A percentile compares a stretch with the other conserved stretches of the same genome.
These are phyloP conservation scores for Cranoglanis bouderius DNA, from an alignment of 2,113 vertebrate genomes.

Conservation along the genomic window DNA sequence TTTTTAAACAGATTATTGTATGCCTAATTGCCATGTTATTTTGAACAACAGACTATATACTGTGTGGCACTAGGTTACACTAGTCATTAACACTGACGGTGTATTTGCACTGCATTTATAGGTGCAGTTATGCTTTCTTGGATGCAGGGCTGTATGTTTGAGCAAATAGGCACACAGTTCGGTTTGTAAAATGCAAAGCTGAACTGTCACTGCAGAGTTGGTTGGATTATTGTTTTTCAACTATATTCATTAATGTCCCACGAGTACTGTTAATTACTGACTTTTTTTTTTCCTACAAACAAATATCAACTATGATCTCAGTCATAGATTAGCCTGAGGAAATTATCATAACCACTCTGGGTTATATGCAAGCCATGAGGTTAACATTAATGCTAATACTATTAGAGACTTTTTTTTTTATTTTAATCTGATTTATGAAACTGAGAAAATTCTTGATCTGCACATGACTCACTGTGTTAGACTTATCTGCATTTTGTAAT, in stretches of 20 bases:
- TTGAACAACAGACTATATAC: not conserved
- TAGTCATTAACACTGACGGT: not conserved
- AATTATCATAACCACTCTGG: not conserved
- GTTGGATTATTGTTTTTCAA: not conserved
- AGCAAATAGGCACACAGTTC: not conserved
- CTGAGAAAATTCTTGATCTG: no score
- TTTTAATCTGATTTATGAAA: no score
- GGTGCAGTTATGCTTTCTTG: not conserved
- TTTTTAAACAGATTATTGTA: not conserved
- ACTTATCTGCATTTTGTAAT: no score
- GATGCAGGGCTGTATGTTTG: not conserved
- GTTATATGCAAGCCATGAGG: not conserved
- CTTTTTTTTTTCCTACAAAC: not conserved
- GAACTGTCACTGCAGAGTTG: not conserved
- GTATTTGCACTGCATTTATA: not conserved
- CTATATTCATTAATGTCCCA: not conserved
- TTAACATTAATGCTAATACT: not conserved
- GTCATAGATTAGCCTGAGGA: not conserved
- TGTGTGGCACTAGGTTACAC: not conserved
- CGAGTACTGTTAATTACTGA: not conserved
- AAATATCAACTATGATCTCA: not conserved
- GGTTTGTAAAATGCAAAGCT: not conserved
- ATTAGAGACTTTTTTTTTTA: no score
- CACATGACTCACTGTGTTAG: no score
- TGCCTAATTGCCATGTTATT: not conserved